Evolutionary conservation across 2,888 invertebrate genomes (phyloP), one percentile per base, ranked within the genome.

Genomic region (Pyralis farinalis): DNA sequence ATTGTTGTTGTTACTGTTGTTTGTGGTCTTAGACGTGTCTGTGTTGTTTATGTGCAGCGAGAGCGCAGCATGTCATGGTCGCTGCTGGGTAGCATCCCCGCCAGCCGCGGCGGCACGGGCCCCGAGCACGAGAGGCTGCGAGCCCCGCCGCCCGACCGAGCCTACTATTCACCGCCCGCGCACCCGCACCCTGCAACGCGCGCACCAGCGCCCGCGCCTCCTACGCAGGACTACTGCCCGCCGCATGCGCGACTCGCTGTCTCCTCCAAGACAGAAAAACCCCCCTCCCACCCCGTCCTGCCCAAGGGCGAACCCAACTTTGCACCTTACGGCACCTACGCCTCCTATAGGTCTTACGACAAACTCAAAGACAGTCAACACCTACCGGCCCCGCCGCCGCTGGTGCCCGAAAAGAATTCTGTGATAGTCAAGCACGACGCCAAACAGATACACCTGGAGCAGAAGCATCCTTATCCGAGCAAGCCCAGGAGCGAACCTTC

Each of bases 381-480:
- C 52, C 76, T 93, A 41, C 92, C 92, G 44, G 93, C 93, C 49
- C 93, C 93, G 10, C 93, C 94, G 38, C 92, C 93, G 3, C 78
- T 94, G 42, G 87, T 93, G 53, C 91, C 92, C 57, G 94, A 94
- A 74, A 94, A 94, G 74, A 94, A 91, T 74, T 93, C 94, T 64
- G 95, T 95, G 70, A 95, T 95, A 73, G 95, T 95, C 46, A 94
- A 95, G 70, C 94, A 94, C 73, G 94, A 94, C 63, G 92, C 91
- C 39, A 93, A 94, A 71, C 92, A 91, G 63, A 82, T 88, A 32
- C 91, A 91, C 66, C 68, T 92, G 45, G 92, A 92, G 70, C 91
- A 69, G 75, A 91, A 77, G 77, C 91, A 71, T 44, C 84, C 78
- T n/a, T 91, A 91, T 45, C 90, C 91, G 50, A 91, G 91, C 49